phyloP scores from a whole-genome alignment of 2,797 vertebrate genomes.

The Oreonectes daqikongensis region DNA sequence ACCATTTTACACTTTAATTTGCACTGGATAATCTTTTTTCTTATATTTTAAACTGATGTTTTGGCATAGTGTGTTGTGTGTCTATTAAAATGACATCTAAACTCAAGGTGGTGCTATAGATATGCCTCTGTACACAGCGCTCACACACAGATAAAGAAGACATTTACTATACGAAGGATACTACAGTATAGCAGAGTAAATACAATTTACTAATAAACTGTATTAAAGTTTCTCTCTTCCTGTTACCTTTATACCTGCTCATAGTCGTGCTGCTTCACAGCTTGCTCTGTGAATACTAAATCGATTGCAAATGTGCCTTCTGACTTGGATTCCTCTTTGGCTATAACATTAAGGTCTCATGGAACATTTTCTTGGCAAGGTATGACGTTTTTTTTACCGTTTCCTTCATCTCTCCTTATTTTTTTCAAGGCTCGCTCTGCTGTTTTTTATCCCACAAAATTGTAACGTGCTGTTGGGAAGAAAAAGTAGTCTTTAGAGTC shows the following conservation, averaged over 20 bases:
- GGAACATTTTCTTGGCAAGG: slow-evolving; percentile 63
- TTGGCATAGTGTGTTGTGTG: background rate
- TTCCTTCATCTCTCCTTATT: slow-evolving; percentile 46
- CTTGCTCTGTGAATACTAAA: slow-evolving; percentile 54
- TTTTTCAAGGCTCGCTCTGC: slow-evolving; percentile 63
- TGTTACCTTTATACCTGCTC: slow-evolving; percentile 58
- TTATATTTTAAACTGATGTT: background rate
- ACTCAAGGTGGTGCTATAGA: background rate
- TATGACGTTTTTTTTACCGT: slow-evolving; percentile 9
- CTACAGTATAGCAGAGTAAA: no score
- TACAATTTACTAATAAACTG: background rate
- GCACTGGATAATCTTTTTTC: background rate
- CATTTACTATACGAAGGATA: no score
- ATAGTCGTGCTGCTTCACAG: slow-evolving; percentile 48
- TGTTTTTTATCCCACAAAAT: slow-evolving; percentile 36
- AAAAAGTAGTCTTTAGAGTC: slow-evolving; percentile 2
- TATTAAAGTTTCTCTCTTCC: slow-evolving; percentile 57
- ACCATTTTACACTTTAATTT: background rate
- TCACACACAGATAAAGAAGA: background rate
- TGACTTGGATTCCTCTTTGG: slow-evolving; percentile 65
- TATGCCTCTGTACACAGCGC: background rate
- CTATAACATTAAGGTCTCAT: slow-evolving; percentile 61
- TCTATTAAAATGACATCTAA: background rate
- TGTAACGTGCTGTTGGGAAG: slow-evolving; percentile 7
- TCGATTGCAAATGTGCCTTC: slow-evolving; percentile 62